A percentile compares a stretch with the other conserved stretches of the same genome.
phyloP scores from a whole-genome alignment of 2,797 vertebrate species.

The Chaetophractus vellerosus region DNA sequence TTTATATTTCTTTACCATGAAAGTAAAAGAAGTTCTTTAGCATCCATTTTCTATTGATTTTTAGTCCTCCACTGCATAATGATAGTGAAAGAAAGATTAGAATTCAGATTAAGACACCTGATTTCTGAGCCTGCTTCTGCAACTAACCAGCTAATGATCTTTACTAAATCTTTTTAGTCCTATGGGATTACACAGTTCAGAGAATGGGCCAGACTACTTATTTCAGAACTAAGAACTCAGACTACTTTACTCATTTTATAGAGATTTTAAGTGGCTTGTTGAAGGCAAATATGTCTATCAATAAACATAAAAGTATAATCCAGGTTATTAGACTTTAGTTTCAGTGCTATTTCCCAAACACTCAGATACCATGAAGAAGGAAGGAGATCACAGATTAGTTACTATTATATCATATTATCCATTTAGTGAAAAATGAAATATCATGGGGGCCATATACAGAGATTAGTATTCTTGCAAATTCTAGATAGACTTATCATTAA shows the following conservation, averaged over 20 bases:
- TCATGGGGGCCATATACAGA: neutral
- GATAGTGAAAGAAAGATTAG: neutral
- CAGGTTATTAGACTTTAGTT: neutral
- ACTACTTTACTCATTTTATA: neutral
- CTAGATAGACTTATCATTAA: neutral
- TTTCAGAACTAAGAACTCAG: neutral
- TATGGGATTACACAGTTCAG: neutral
- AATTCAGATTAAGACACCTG: neutral
- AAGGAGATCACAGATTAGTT: neutral
- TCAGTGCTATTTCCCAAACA: neutral
- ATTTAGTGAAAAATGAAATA: slow-evolving; percentile 6
- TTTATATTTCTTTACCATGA: neutral
- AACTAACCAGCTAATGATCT: neutral
- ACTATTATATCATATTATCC: neutral
- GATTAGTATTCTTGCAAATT: neutral
- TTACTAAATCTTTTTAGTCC: neutral
- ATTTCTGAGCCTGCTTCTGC: neutral
- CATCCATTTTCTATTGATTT: neutral
- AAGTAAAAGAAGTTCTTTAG: neutral
- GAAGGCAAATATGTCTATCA: neutral
- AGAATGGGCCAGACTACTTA: neutral
- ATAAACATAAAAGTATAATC: neutral
- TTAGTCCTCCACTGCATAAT: neutral
- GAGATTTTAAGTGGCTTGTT: slow-evolving; percentile 53
- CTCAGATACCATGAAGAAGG: neutral